Percentiles rank a stretch among this genome's conserved stretches.
These are phyloP conservation scores for Luperina nickerlii DNA, from an alignment of 2,888 invertebrate genomes.

Conservation along the genomic window DNA sequence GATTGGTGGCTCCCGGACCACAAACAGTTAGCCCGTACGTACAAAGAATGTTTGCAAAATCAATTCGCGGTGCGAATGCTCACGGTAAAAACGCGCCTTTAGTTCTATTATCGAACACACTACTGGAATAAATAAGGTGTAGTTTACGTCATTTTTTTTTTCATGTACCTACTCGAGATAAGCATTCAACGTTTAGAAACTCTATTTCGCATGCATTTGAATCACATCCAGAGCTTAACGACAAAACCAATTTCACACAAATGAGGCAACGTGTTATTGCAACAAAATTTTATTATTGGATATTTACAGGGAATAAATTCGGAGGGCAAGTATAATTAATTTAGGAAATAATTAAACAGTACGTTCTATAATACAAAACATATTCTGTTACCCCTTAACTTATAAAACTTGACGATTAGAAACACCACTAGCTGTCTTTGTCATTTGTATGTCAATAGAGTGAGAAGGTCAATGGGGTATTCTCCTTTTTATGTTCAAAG, in stretches of 20 bases:
- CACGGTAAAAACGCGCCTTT: background rate
- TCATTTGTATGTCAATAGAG: background rate
- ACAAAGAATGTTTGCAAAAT: background rate
- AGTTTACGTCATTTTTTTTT: background rate
- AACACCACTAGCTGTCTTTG: background rate
- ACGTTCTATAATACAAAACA: conserved; percentile 14
- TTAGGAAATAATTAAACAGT: conserved; percentile 22
- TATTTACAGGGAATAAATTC: conserved; percentile 64
- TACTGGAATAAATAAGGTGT: background rate
- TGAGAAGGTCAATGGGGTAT: background rate
- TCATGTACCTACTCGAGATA: background rate
- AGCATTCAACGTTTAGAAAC: background rate
- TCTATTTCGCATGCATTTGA: conserved; percentile 2
- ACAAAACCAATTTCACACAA: conserved; percentile 13
- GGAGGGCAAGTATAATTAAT: conserved; percentile 20
- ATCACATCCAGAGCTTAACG: conserved; percentile 2
- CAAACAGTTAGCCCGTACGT: background rate
- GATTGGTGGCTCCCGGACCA: too few relatives aligned
- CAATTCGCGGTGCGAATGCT: background rate
- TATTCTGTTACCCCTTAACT: background rate
- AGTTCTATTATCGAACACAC: background rate
- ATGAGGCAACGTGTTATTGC: conserved; percentile 50
- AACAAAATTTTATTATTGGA: conserved; percentile 65
- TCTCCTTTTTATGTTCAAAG: background rate
- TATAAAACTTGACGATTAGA: background rate